Conservation (phyloP, 2,888 invertebrate species). For the Zaprionus lineosus region DNA sequence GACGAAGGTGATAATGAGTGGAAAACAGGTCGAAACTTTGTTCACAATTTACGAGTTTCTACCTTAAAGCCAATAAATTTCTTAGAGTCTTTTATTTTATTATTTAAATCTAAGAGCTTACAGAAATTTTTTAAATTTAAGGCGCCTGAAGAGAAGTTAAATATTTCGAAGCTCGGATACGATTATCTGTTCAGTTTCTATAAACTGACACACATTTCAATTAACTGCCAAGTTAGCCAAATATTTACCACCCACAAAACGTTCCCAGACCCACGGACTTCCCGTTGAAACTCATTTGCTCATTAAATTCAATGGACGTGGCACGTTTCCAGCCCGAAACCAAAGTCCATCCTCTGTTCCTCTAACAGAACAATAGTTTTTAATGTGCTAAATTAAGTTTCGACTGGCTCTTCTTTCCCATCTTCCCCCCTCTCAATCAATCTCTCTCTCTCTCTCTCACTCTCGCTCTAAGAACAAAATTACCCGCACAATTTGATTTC, state of each 20-base stretch:
- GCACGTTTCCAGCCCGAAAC: constrained; percentile 48
- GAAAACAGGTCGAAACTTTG: constrained; percentile 14
- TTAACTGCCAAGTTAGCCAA: constrained; percentile 13
- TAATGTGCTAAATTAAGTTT: constrained; percentile 75
- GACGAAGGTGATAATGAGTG: constrained; percentile 38
- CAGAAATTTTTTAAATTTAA: no score
- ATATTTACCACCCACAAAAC: constrained; percentile 28
- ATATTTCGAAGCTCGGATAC: no score
- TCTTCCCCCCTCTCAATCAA: not conserved
- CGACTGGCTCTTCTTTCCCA: constrained; percentile 22
- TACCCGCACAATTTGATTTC: constrained; percentile 50
- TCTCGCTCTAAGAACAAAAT: no score
- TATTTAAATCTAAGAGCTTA: no score
- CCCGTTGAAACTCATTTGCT: constrained; percentile 47
- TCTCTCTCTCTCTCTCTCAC: not conserved
- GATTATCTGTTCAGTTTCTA: not conserved
- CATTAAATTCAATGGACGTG: constrained; percentile 60
- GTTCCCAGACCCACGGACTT: constrained; percentile 28
- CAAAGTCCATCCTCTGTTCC: constrained; percentile 11
- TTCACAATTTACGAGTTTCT: not conserved
- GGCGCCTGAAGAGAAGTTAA: no score
- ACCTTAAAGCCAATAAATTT: no score
- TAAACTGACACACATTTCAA: constrained; percentile 26
- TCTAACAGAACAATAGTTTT: constrained; percentile 63
- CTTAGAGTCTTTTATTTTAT: no score